Percentiles rank a stretch among this genome's conserved stretches.
phyloP scores from a whole-genome alignment of 2,888 invertebrate species.

The Nipponacmea schrenckii region DNA sequence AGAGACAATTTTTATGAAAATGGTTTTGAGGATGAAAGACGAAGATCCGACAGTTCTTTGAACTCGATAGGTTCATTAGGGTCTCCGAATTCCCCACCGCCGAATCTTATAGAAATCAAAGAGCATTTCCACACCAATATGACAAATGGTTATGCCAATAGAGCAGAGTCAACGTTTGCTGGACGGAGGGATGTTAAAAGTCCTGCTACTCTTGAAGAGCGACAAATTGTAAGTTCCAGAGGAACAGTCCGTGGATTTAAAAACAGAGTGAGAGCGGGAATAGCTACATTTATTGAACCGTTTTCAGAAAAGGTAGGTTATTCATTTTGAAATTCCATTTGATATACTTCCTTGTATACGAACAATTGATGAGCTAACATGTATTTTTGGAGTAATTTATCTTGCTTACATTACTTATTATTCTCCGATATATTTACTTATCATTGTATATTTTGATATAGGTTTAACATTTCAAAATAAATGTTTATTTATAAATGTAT shows the following conservation, averaged over 20 bases:
- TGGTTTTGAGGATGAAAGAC: slow-evolving; percentile 1
- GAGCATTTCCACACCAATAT: background rate
- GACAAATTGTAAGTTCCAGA: slow-evolving; percentile 83
- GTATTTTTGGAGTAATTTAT: background rate
- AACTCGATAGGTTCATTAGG: slow-evolving; percentile 9
- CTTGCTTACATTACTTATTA: background rate
- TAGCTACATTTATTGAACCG: slow-evolving; percentile 81
- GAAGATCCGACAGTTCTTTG: background rate
- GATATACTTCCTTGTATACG: background rate
- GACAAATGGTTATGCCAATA: background rate
- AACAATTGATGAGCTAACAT: background rate
- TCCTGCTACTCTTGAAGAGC: slow-evolving; percentile 48
- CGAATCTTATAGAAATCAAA: background rate
- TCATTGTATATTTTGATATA: no score
- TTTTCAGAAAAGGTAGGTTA: background rate
- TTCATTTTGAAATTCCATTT: background rate
- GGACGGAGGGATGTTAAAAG: slow-evolving; percentile 51
- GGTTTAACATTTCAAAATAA: no score
- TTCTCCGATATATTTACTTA: no score
- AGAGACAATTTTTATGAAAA: background rate
- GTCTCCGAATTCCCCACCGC: background rate
- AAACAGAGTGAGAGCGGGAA: slow-evolving; percentile 92
- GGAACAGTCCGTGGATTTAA: slow-evolving; percentile 94
- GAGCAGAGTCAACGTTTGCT: slow-evolving; percentile 38
- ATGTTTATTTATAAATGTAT: no score